Evolutionary conservation across 1,140 invertebrate genomes (phyloP).

Genomic region (Lineus longissimus): DNA sequence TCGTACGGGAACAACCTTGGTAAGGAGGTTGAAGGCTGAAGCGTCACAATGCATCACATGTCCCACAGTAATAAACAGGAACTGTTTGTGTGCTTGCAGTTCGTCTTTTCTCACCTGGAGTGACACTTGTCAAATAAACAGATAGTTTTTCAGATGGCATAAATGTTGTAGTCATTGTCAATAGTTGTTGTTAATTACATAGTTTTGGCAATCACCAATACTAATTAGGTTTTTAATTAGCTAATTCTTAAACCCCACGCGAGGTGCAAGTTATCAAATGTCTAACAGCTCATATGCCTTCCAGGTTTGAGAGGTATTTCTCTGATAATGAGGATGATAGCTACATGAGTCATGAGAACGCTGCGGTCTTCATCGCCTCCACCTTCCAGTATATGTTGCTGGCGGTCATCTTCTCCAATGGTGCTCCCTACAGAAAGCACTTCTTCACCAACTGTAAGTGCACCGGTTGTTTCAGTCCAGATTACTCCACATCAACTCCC

Average conservation of each 20-base stretch:
- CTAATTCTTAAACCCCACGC: no score
- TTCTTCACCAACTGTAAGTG: slow-evolving; percentile 50
- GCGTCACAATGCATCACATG: background rate
- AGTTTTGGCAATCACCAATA: background rate
- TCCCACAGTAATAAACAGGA: background rate
- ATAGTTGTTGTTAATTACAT: background rate
- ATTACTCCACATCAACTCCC: background rate
- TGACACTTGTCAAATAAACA: background rate
- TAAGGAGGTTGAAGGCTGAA: slow-evolving; percentile 42
- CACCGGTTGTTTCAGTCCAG: slow-evolving; percentile 8
- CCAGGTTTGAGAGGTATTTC: slow-evolving; percentile 40
- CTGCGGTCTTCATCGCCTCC: slow-evolving; percentile 72
- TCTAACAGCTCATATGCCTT: slow-evolving; percentile 3
- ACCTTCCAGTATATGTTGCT: slow-evolving; percentile 85
- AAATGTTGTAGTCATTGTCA: background rate
- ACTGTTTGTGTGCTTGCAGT: background rate
- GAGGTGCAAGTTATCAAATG: no score
- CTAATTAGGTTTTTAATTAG: no score
- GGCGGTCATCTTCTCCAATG: slow-evolving; percentile 82
- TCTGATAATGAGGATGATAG: slow-evolving; percentile 37
- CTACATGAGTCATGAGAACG: slow-evolving; percentile 47
- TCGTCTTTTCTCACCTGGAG: background rate
- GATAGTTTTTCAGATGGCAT: background rate
- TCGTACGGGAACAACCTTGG: slow-evolving; percentile 68
- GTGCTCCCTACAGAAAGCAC: slow-evolving; percentile 69